Percentiles rank a stretch among this genome's conserved stretches.
Conservation (phyloP, 1,140 invertebrate genomes). For the Cheumatopsyche charites region DNA sequence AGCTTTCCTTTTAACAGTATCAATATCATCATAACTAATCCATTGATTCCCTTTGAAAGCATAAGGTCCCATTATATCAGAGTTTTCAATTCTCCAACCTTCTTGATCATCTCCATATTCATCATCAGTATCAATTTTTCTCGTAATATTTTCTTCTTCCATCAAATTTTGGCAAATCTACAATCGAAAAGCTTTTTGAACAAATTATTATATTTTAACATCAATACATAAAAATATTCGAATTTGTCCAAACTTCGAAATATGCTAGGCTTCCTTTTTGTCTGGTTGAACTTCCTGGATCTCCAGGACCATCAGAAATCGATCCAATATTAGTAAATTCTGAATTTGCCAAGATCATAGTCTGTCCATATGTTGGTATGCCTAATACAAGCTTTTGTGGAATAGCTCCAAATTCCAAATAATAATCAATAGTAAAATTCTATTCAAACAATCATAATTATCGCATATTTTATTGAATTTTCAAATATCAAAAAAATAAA, state of each 20-base stretch:
- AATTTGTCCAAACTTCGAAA: constrained; percentile 75
- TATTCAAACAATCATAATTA: constrained; percentile 54
- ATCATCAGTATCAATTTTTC: constrained; percentile 53
- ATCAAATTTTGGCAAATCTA: constrained; percentile 84
- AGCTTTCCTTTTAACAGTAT: constrained; percentile 81
- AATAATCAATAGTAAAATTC: constrained; percentile 91
- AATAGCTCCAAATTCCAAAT: constrained; percentile 82
- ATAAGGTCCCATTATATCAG: constrained; percentile 84
- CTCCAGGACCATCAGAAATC: constrained; percentile 86
- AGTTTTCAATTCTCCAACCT: constrained; percentile 82
- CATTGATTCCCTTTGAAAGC: constrained; percentile 87
- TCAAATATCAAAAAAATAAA: background rate
- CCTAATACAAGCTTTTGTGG: constrained; percentile 86
- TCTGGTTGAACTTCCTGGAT: constrained; percentile 85
- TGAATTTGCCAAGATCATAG: constrained; percentile 84
- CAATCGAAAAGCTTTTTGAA: constrained; percentile 38
- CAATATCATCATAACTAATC: constrained; percentile 93
- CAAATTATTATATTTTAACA: background rate
- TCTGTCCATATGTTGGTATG: constrained; percentile 93
- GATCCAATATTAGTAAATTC: constrained; percentile 80
- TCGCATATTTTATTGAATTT: background rate
- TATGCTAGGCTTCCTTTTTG: constrained; percentile 93
- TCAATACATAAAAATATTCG: constrained; percentile 20
- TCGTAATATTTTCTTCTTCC: constrained; percentile 51
- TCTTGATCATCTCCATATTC: constrained; percentile 54